A percentile compares a stretch with the other conserved stretches of the same genome.
Conservation (phyloP, 2,888 invertebrate species). For the Cryptus armator region DNA sequence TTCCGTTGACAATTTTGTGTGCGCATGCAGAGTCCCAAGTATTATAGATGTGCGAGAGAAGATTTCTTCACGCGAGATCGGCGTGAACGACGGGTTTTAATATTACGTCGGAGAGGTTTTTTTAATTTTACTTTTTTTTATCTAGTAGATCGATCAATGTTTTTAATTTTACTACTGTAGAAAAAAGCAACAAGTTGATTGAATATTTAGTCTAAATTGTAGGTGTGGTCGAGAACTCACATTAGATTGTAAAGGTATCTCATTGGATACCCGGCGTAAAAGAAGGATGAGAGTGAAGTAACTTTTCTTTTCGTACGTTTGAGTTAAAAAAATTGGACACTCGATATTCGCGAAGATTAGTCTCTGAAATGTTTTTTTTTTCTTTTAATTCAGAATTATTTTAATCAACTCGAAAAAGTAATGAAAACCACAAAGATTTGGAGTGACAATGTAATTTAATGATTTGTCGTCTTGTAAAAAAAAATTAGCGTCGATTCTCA, state of each 20-base stretch:
- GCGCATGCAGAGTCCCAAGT: conserved; percentile 9
- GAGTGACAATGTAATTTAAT: too few species aligned
- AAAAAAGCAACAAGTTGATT: conserved; percentile 32
- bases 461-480: too few species aligned
- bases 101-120: conserved; percentile 21
- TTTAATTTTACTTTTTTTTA: conserved; percentile 25
- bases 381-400: too few species aligned
- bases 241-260: conserved; percentile 52
- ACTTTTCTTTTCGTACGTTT: neutral
- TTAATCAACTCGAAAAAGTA: too few species aligned
- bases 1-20: conserved; percentile 10
- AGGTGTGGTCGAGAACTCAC: conserved; percentile 66
- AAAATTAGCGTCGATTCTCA: too few species aligned
- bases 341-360: neutral
- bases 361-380: too few species aligned
- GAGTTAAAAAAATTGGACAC: neutral
- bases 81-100: neutral
- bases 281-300: conserved; percentile 29
- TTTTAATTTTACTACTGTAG: conserved; percentile 54
- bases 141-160: conserved; percentile 59
- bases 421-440: too few species aligned
- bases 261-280: neutral
- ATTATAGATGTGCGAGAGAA: neutral
- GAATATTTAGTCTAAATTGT: conserved; percentile 55
- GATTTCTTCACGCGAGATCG: neutral